Evolutionary conservation across 2,797 vertebrate genomes (phyloP), one percentile per base, ranked within the genome.

Genomic region (Alfaro cultratus): DNA sequence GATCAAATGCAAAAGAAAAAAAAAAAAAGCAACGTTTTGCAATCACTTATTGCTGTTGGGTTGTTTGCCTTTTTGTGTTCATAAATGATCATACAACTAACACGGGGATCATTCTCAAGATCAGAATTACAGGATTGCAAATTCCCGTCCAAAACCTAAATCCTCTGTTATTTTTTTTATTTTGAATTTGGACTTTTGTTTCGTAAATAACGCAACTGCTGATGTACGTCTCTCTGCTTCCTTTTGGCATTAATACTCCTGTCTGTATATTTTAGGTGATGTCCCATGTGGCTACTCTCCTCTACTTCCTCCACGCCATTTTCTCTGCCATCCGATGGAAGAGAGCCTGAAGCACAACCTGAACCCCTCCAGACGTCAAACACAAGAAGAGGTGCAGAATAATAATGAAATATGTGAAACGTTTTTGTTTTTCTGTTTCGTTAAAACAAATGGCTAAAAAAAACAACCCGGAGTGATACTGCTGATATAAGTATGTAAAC

Each of bases 291-390:
- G 89, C 92, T 77, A 95, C 94, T 6, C 88, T 95, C 29, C 84
- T 95, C 74, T 96, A 96, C 89, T 92, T 94, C 79, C 5, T 95
- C 15, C 95, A 96, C 1, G 72, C 94, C 77, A 87, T 96, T 82
- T 91, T 95, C 83, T 96, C 95, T 2, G 92, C 90, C 53, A 88
- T 92, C 36, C 85, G 95, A 83, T 96, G 95, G 94, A 95, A 85
- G 78, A 93, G 85, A 11, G 84, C 87, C 67, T 95, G 85, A 88
- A 74, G 23, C 36, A 9, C 51, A 47, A 74, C 75, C 73, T n/a
- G 10, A n/a, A 47, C 5, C 64, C 6, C 43, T 26, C 8, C 26
- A 68, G 10, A 70, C 41, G 57, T 1, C 49, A 74, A 73, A 47
- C 78, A 73, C 73, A 74, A 36, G 43, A 77, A 21, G 1, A 78